phyloP scores from a whole-genome alignment of 2,113 vertebrate species.

The Marmota flaviventris region DNA sequence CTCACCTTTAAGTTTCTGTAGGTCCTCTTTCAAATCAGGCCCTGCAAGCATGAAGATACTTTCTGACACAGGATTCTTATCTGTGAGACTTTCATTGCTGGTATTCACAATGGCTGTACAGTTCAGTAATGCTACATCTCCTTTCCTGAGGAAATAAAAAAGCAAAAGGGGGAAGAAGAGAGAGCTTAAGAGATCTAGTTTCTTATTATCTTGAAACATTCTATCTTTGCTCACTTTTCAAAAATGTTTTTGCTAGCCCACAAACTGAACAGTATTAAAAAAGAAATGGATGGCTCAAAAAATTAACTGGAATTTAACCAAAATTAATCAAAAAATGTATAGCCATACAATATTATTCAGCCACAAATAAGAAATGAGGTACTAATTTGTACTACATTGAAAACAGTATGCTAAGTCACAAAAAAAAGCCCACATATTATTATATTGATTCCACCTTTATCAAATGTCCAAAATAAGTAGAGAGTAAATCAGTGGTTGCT shows the following conservation, averaged over 20 bases:
- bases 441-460: not conserved
- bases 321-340: not conserved
- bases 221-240: not conserved
- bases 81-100: slow-evolving; percentile 96
- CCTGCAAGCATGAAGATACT: slow-evolving; percentile 95
- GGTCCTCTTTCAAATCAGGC: slow-evolving; percentile 94
- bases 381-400: not conserved
- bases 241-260: not conserved
- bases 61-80: slow-evolving; percentile 97
- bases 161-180: not conserved
- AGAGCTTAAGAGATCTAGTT: not conserved
- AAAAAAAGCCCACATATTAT: not conserved
- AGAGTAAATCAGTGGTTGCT: not conserved
- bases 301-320: not conserved
- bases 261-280: not conserved
- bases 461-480: not conserved
- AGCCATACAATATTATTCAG: not conserved
- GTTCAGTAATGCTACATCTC: slow-evolving; percentile 94
- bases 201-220: slow-evolving; percentile 36
- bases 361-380: not conserved
- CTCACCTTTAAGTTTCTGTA: slow-evolving; percentile 97
- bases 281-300: not conserved
- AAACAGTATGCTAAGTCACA: not conserved
- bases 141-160: slow-evolving; percentile 88
- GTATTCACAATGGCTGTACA: slow-evolving; percentile 97